Conservation (phyloP, 2,113 vertebrate genomes). For the Pygoscelis antarcticus region DNA sequence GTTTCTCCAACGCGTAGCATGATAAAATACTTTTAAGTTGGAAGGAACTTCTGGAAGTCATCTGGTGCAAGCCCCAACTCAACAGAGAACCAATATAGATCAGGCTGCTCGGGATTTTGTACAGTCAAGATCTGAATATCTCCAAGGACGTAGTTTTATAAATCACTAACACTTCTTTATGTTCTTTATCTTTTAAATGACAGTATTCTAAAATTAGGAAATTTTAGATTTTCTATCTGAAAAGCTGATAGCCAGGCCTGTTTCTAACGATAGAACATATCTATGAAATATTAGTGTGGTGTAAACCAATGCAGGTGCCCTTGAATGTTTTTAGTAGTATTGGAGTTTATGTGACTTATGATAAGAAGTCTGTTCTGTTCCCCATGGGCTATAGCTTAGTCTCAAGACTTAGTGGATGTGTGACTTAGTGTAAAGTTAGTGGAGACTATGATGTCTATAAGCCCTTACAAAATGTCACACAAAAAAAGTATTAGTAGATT, state of each 20-base stretch:
- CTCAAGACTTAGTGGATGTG: background rate
- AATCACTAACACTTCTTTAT: background rate
- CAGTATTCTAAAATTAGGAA: background rate
- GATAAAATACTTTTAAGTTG: background rate
- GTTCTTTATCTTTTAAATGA: background rate
- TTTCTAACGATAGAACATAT: background rate
- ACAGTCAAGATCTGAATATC: background rate
- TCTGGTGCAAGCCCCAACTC: background rate
- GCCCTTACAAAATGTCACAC: background rate
- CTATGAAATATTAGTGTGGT: background rate
- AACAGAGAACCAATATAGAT: background rate
- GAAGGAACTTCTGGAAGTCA: background rate
- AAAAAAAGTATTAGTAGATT: background rate
- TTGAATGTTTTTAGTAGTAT: background rate
- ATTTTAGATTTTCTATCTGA: background rate
- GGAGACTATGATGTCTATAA: background rate
- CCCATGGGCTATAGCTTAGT: background rate
- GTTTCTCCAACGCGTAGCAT: background rate
- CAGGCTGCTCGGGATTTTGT: background rate
- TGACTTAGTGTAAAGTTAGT: background rate
- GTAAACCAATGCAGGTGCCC: background rate
- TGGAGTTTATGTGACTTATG: background rate
- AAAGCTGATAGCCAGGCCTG: background rate
- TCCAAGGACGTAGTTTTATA: background rate
- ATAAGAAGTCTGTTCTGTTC: background rate